These are phyloP conservation scores for Potamilus streckersoni DNA, from an alignment of 1,140 invertebrate species.

Conservation along the genomic window DNA sequence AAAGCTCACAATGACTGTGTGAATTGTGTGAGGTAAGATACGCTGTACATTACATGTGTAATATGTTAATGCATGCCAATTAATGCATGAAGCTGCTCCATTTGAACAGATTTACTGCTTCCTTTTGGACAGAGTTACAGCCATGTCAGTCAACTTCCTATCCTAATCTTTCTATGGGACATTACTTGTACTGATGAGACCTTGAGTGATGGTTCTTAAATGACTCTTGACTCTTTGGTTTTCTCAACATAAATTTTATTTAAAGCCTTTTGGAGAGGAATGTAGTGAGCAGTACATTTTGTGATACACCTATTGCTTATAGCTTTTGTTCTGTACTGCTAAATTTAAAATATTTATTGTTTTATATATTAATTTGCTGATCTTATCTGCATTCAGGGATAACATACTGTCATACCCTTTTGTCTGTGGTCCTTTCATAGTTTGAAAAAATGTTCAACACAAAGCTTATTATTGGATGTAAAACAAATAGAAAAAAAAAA, in stretches of 20 bases:
- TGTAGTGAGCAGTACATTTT: no score
- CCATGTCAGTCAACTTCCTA: not conserved
- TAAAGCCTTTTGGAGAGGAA: no score
- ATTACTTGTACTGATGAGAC: not conserved
- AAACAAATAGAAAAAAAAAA: no score
- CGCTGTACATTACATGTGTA: not conserved
- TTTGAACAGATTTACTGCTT: not conserved
- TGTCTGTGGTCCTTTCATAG: no score
- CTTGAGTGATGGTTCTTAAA: not conserved
- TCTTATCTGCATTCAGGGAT: no score
- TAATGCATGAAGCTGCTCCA: not conserved
- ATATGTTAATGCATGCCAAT: not conserved
- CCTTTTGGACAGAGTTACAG: not conserved
- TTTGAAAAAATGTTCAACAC: no score
- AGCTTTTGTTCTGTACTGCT: not conserved
- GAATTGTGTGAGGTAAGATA: slow-evolving; percentile 81
- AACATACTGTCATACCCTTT: no score
- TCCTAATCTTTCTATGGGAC: not conserved
- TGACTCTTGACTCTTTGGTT: no score
- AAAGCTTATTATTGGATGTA: no score
- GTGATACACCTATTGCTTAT: no score
- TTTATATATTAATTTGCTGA: no score
- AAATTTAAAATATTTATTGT: no score
- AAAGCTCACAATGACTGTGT: slow-evolving; percentile 91
- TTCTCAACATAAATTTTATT: not conserved